Evolutionary conservation across 2,888 invertebrate genomes (phyloP).

Genomic region (Limenitis camilla): DNA sequence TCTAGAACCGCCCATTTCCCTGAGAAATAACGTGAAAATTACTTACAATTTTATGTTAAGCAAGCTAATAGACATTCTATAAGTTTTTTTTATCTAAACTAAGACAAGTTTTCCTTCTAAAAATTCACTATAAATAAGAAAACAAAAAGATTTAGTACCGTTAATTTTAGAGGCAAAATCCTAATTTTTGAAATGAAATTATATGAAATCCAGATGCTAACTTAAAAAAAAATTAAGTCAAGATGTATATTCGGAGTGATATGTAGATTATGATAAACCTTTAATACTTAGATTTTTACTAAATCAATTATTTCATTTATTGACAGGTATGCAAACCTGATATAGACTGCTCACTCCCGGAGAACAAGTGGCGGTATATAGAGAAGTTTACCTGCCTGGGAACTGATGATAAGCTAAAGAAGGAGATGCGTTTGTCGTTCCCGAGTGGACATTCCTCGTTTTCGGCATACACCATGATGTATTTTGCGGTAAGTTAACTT

Average conservation of each 20-base stretch:
- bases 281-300: too few relatives aligned
- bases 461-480: constrained; percentile 89
- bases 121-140: too few relatives aligned
- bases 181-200: too few relatives aligned
- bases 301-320: constrained; percentile 3
- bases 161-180: too few relatives aligned
- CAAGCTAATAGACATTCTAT: not conserved
- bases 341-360: constrained; percentile 74
- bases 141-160: too few relatives aligned
- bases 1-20: not conserved
- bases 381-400: constrained; percentile 80
- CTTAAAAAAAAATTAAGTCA: too few relatives aligned
- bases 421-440: constrained; percentile 89
- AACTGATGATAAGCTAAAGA: constrained; percentile 71
- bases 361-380: constrained; percentile 79
- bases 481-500: constrained; percentile 82
- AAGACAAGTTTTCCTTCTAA: too few relatives aligned
- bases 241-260: too few relatives aligned
- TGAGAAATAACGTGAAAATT: not conserved
- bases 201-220: too few relatives aligned
- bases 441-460: constrained; percentile 95
- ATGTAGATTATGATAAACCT: too few relatives aligned
- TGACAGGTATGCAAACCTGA: constrained; percentile 86
- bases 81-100: too few relatives aligned
- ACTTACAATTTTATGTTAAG: not conserved